These are phyloP conservation scores for Hystrix cristata DNA, from an alignment of 2,113 vertebrate genomes.

Conservation along the genomic window DNA sequence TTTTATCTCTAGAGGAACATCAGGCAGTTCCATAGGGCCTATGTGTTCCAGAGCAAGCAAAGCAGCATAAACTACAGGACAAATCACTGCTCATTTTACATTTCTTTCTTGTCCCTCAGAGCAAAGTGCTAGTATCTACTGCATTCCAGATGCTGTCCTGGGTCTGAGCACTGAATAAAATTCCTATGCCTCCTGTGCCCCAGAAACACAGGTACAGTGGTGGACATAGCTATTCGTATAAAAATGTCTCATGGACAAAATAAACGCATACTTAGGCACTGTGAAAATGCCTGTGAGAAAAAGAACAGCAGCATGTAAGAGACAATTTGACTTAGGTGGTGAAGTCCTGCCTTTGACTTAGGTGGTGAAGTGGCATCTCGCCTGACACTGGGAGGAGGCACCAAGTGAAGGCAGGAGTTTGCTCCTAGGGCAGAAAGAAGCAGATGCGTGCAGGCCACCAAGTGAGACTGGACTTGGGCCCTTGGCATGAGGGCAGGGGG, in stretches of 20 bases:
- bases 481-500: not conserved
- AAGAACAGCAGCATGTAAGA: not conserved
- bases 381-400: not conserved
- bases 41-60: not conserved
- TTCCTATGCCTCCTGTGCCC: not conserved
- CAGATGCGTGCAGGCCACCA: rapidly evolving
- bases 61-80: not conserved
- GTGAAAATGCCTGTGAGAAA: not conserved
- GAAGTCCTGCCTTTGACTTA: not conserved
- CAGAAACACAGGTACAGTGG: not conserved
- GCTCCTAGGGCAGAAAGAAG: not conserved
- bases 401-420: not conserved
- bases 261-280: not conserved
- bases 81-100: not conserved
- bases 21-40: not conserved
- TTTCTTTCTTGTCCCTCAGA: not conserved
- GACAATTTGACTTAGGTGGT: not conserved
- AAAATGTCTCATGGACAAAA: not conserved
- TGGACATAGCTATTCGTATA: not conserved
- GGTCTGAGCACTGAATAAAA: not conserved
- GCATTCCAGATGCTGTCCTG: not conserved
- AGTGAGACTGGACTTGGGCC: not conserved
- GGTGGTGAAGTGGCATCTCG: not conserved
- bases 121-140: not conserved
- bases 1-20: not conserved